Evolutionary conservation across 2,113 vertebrate species (phyloP).

Genomic region (Cyanistes caeruleus): DNA sequence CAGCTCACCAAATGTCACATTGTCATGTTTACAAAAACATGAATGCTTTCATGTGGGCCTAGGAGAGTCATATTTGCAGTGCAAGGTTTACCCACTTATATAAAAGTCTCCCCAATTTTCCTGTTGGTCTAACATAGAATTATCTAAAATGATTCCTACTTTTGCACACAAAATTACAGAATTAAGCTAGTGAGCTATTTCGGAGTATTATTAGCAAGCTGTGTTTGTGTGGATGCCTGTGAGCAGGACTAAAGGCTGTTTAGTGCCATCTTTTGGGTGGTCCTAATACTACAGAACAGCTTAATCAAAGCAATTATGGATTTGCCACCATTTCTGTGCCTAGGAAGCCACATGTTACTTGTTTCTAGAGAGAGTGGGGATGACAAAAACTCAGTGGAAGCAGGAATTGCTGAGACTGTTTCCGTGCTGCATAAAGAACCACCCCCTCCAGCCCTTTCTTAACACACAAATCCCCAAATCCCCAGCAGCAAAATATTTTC

Average conservation of each 20-base stretch:
- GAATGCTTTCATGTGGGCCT: constrained; percentile 10
- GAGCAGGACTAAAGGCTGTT: constrained; percentile 31
- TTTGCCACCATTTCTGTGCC: neutral
- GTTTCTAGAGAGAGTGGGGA: neutral
- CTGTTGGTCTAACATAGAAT: constrained; percentile 7
- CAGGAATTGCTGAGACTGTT: constrained; percentile 20
- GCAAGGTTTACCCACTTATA: constrained; percentile 23
- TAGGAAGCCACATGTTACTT: neutral
- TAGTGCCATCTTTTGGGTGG: constrained; percentile 78
- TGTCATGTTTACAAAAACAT: neutral
- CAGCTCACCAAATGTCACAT: neutral
- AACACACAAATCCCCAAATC: constrained; percentile 30
- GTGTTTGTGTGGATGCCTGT: no score
- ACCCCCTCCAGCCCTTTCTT: neutral
- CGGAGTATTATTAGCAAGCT: neutral
- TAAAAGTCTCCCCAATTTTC: neutral
- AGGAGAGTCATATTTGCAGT: constrained; percentile 8
- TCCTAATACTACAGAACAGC: constrained; percentile 66
- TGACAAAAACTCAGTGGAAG: neutral
- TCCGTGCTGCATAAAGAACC: neutral
- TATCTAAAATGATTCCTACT: neutral
- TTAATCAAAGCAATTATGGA: neutral
- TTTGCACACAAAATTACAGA: constrained; percentile 19
- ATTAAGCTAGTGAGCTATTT: neutral
- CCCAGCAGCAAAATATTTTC: constrained; percentile 43